These are phyloP conservation scores for Erpetoichthys calabaricus DNA, from an alignment of 2,797 vertebrate genomes.

Conservation along the genomic window DNA sequence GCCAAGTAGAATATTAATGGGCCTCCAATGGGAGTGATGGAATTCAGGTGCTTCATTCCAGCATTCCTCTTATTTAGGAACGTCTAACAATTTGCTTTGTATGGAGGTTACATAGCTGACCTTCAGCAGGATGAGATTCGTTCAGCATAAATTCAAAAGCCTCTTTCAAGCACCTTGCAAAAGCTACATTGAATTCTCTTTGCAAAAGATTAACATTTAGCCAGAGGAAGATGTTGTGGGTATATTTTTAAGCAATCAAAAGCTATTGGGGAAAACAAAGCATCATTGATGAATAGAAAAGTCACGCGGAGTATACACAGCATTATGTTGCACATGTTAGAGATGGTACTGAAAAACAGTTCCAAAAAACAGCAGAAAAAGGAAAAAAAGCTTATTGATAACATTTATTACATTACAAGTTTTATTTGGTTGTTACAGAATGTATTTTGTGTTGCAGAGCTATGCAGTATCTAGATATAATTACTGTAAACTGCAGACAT, in stretches of 20 bases:
- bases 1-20: conserved; percentile 16
- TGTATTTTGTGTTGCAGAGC: no score
- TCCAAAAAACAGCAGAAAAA: no score
- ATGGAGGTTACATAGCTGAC: conserved; percentile 11
- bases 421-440: no score
- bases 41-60: conserved; percentile 11
- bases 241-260: neutral
- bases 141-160: conserved; percentile 14
- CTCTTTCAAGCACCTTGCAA: conserved; percentile 4
- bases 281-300: neutral
- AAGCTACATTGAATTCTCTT: neutral
- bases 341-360: no score
- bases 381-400: no score
- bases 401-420: no score
- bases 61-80: conserved; percentile 7
- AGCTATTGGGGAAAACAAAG: neutral
- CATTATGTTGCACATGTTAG: no score
- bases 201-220: conserved; percentile 3
- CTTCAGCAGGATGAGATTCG: conserved; percentile 14
- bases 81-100: conserved; percentile 9
- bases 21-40: conserved; percentile 11
- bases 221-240: neutral
- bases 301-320: no score
- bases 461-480: no score
- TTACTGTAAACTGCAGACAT: no score